Evolutionary conservation across 2,113 vertebrate genomes (phyloP).

Genomic region (human): DNA sequence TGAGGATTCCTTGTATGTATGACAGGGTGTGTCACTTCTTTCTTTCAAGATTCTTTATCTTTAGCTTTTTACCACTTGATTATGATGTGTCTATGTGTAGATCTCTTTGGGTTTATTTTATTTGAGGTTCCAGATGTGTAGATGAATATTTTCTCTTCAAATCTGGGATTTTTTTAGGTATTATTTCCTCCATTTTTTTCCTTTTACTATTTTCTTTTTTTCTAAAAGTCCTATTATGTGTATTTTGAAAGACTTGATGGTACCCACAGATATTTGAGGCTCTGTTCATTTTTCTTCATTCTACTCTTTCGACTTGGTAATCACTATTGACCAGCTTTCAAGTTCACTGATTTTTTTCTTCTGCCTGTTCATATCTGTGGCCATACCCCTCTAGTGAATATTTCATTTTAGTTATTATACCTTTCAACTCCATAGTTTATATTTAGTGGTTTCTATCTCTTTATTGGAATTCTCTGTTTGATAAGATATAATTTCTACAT

Average conservation of each 20-base stretch:
- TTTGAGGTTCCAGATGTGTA: neutral
- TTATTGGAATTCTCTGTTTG: neutral
- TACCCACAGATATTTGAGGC: neutral
- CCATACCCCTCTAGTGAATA: neutral
- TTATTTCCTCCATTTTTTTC: no score
- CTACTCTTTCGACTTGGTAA: neutral
- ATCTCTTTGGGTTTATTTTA: neutral
- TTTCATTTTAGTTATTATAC: neutral
- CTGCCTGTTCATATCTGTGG: neutral
- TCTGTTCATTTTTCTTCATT: neutral
- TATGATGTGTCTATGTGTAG: neutral
- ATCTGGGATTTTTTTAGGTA: no score
- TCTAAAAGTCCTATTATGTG: neutral
- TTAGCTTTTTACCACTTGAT: neutral
- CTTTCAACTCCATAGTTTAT: neutral
- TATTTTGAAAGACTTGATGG: neutral
- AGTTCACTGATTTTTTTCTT: neutral
- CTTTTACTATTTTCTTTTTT: neutral
- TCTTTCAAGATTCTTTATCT: constrained; percentile 8
- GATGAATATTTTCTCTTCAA: neutral
- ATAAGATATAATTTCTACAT: neutral
- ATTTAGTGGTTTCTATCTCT: neutral
- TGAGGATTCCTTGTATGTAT: neutral
- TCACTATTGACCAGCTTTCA: neutral
- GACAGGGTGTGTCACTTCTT: neutral